These are phyloP conservation scores for Oriolus oriolus DNA, from an alignment of 2,113 vertebrate species.

Conservation along the genomic window DNA sequence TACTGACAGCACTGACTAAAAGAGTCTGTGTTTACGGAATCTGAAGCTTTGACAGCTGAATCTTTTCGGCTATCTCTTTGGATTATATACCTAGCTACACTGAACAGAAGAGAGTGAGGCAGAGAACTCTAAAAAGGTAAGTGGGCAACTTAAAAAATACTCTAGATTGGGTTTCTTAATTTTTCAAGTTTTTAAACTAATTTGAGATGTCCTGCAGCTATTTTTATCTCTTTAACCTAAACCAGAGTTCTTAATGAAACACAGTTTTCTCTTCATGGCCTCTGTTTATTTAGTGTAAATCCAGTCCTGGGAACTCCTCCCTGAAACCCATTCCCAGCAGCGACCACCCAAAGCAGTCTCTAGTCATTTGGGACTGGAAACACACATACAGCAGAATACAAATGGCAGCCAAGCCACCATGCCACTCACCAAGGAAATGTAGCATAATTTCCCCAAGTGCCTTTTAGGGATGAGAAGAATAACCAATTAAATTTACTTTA, in stretches of 20 bases:
- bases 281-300: not conserved
- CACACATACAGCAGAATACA: not conserved
- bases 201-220: not conserved
- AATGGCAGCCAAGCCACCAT: not conserved
- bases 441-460: not conserved
- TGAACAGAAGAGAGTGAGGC: not conserved
- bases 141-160: not conserved
- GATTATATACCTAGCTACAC: not conserved
- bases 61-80: not conserved
- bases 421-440: not conserved
- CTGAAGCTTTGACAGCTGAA: not conserved
- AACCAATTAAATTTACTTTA: not conserved
- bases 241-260: not conserved
- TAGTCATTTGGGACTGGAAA: not conserved
- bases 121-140: not conserved
- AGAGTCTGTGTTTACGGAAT: not conserved
- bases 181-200: not conserved
- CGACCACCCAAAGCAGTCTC: not conserved
- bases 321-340: not conserved
- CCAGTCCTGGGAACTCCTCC: not conserved
- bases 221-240: slow-evolving; percentile 30
- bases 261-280: not conserved
- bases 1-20: not conserved
- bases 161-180: not conserved
- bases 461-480: not conserved